Base-by-base conservation (phyloP, 2,888 invertebrate species). In the Agrotis clavis region DNA sequence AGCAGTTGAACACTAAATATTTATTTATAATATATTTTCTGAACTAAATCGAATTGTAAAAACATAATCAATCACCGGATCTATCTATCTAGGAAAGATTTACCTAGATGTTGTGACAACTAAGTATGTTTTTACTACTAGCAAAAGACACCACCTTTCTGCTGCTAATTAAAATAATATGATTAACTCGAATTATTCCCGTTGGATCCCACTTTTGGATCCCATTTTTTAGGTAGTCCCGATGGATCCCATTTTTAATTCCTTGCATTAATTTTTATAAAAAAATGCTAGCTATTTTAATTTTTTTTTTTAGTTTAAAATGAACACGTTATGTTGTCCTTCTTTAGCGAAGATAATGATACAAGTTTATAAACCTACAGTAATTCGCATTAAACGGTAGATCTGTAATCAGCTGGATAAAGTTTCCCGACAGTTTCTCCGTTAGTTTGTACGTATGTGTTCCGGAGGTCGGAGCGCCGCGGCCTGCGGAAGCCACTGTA, bases 401-500 rank as follows among this genome's bases (percentile, higher is more conserved):
- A 56, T 77, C n/a, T 56, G 41, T 67, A 71, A 82, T 82, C 61
- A 75, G 81, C 51, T 62, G 18, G 61, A 65, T 57, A 77, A 74
- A 75, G 72, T 81, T 74, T 47, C 19, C 25, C 41, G 57, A 61
- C 68, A 77, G 14, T 72, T 71, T 66, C 57, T 71, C 63, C 64
- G 67, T 64, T 67, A 81, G 77, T 71, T 74, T 61, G 77, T 72
- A 77, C 67, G 72, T 74, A 73, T 81, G 57, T 73, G 57, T 84
- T 89, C 88, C 87, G 84, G 85, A 74, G 59, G 59, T 67, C 74
- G 80, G 69, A 50, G 54, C 30, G 68, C 60, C 45, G 75, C 21
- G 19, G 76, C 77, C 81, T 83, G 82, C 75, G 82, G 89, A 89
- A 90, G 84, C 85, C 89, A 81, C 84, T 85, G 82, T 62, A 88